phyloP scores from a whole-genome alignment of 2,113 vertebrate species.

The Murina feae region DNA sequence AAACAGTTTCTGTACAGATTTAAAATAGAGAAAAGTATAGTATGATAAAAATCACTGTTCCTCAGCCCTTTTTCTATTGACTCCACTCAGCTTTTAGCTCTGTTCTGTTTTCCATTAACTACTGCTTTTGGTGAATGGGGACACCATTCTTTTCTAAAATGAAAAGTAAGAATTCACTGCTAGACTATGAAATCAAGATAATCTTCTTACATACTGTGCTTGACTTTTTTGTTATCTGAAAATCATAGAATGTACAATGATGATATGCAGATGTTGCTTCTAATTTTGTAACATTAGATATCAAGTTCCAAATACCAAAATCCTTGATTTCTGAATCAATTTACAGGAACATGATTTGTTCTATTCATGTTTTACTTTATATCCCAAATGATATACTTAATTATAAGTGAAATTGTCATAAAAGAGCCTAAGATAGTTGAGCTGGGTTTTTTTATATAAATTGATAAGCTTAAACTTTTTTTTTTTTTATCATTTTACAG shows the following conservation, averaged over 20 bases:
- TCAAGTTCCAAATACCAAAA: not conserved
- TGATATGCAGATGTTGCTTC: not conserved
- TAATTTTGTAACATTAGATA: not conserved
- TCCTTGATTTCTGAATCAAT: not conserved
- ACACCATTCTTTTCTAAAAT: conserved; percentile 27
- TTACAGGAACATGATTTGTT: not conserved
- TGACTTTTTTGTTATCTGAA: conserved; percentile 30
- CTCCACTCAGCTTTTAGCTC: not conserved
- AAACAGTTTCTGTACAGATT: conserved; percentile 1
- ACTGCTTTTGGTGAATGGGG: not conserved
- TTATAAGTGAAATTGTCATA: not conserved
- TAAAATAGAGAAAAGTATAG: not conserved
- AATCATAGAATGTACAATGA: not conserved
- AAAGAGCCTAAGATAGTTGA: not conserved
- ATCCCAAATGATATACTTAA: not conserved
- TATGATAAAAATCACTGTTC: not conserved
- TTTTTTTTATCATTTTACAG: conserved; percentile 77
- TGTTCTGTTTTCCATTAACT: not conserved
- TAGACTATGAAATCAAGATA: not conserved
- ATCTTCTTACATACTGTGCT: not conserved
- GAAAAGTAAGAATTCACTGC: not conserved
- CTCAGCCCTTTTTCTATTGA: not conserved
- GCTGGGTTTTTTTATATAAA: not conserved
- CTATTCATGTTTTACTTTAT: not conserved
- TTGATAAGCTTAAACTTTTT: conserved; percentile 15